These are phyloP conservation scores for Dioctria rufipes DNA, from an alignment of 2,888 invertebrate genomes.

Conservation along the genomic window DNA sequence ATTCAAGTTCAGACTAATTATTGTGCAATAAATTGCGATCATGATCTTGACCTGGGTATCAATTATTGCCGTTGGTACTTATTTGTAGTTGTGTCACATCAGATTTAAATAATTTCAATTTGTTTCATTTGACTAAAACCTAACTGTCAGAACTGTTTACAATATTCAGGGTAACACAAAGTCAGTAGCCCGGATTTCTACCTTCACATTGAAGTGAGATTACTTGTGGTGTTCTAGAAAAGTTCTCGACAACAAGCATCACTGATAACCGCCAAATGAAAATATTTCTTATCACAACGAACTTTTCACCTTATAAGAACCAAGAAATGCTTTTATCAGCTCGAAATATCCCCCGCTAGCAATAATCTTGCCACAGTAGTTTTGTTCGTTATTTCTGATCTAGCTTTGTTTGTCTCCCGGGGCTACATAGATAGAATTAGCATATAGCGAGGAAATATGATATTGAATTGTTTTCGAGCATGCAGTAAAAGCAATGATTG, in stretches of 20 bases:
- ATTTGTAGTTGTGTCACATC: too few species aligned
- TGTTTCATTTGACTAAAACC: too few species aligned
- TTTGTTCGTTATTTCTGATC: neutral
- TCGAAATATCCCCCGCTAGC: constrained; percentile 28
- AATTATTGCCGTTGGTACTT: too few species aligned
- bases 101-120: too few species aligned
- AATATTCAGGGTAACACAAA: too few species aligned
- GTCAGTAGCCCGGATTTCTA: neutral
- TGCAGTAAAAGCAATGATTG: neutral
- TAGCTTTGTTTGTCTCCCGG: neutral
- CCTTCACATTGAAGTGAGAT: neutral
- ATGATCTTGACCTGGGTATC: too few species aligned
- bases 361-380: neutral
- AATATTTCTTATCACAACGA: neutral
- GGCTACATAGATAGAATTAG: too few species aligned
- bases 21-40: too few species aligned
- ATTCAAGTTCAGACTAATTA: too few species aligned
- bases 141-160: too few species aligned
- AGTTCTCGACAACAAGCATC: constrained; percentile 24
- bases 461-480: neutral
- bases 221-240: constrained; percentile 5
- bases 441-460: too few species aligned
- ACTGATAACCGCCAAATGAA: neutral
- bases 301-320: constrained; percentile 28
- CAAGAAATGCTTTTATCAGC: neutral